These are phyloP conservation scores for Muscicapa comitata DNA, from an alignment of 2,797 vertebrate species.

Conservation along the genomic window DNA sequence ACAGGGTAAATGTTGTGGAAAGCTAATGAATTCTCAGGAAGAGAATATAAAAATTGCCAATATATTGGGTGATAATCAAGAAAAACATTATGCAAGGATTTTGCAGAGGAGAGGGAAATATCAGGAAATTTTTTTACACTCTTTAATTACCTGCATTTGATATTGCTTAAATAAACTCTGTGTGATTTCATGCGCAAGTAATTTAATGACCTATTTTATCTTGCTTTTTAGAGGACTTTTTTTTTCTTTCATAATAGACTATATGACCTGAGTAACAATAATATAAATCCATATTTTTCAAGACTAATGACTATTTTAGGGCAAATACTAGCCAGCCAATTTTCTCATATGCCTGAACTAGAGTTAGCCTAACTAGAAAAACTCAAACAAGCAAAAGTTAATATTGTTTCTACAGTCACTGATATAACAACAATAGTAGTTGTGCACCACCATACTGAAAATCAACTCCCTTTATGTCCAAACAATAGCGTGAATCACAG, in stretches of 20 bases:
- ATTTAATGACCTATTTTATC: neutral
- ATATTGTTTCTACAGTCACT: constrained; percentile 55
- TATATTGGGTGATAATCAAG: neutral
- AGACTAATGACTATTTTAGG: neutral
- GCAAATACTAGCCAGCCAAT: neutral
- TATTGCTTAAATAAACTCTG: neutral
- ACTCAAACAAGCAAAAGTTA: constrained; percentile 42
- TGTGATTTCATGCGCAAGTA: neutral
- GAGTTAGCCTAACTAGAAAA: neutral
- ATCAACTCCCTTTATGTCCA: constrained; percentile 63
- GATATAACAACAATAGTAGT: constrained; percentile 52
- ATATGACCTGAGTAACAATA: neutral
- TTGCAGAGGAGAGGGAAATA: neutral
- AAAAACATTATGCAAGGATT: neutral
- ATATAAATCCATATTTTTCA: neutral
- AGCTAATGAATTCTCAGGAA: neutral
- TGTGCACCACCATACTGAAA: constrained; percentile 41
- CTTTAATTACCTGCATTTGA: neutral
- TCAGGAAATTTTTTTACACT: neutral
- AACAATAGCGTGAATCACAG: constrained; percentile 62
- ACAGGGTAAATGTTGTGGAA: neutral
- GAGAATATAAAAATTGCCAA: neutral
- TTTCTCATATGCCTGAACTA: neutral
- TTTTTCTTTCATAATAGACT: neutral
- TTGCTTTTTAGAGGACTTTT: neutral